Evolutionary conservation across 2,888 invertebrate species (phyloP).

Genomic region (Ophion slaviceki): DNA sequence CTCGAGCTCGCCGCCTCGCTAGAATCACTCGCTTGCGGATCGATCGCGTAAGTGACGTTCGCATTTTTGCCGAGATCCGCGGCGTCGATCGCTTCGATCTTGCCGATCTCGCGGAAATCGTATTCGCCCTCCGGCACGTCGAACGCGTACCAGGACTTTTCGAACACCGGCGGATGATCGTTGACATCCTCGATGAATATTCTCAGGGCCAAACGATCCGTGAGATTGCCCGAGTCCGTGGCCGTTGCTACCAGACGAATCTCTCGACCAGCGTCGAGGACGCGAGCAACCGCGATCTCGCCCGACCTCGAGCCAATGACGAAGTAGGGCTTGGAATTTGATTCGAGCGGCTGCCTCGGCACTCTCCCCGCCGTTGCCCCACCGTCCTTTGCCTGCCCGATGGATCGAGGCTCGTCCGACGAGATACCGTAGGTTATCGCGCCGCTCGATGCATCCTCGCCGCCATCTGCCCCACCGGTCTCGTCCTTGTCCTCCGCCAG

Average conservation of each 20-base stretch:
- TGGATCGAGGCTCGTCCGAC: conserved; percentile 76
- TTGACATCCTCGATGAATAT: conserved; percentile 92
- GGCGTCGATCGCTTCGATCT: conserved; percentile 90
- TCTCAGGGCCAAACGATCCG: conserved; percentile 88
- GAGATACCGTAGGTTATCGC: conserved; percentile 89
- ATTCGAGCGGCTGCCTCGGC: conserved; percentile 48
- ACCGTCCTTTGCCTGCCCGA: conserved; percentile 51
- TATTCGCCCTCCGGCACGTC: conserved; percentile 92
- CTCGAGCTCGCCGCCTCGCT: background rate
- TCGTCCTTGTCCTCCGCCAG: conserved; percentile 90
- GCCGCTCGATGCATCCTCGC: conserved; percentile 76
- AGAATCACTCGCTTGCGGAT: conserved; percentile 48
- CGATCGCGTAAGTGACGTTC: conserved; percentile 88
- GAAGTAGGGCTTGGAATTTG: conserved; percentile 87
- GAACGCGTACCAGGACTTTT: conserved; percentile 93
- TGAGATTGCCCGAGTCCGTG: conserved; percentile 90
- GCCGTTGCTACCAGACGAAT: conserved; percentile 91
- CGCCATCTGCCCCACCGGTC: background rate
- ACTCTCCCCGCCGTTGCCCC: background rate
- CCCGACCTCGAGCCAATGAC: conserved; percentile 91
- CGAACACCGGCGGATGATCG: conserved; percentile 93
- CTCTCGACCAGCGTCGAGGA: conserved; percentile 90
- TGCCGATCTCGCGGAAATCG: conserved; percentile 89
- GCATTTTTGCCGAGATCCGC: conserved; percentile 93
- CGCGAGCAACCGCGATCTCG: conserved; percentile 89